Conservation (phyloP, 1,140 invertebrate genomes). For the Eubasilissa regina region DNA sequence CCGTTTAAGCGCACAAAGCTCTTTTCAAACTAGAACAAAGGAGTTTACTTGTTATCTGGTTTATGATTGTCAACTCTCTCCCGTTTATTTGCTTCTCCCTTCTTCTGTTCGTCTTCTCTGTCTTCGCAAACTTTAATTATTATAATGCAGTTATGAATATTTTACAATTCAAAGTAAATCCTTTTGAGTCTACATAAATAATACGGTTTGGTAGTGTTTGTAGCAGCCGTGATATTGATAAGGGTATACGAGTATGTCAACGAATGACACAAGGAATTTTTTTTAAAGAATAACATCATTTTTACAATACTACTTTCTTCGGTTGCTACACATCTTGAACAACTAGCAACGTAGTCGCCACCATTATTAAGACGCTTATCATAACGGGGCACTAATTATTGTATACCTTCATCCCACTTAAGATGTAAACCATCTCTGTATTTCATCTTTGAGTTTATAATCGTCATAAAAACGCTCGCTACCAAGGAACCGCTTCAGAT, state of each 20-base stretch:
- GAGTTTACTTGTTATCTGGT: conserved; percentile 53
- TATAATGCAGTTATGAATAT: conserved; percentile 24
- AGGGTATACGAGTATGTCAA: not conserved
- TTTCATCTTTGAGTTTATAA: too few relatives aligned
- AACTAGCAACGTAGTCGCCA: too few relatives aligned
- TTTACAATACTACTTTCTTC: too few relatives aligned
- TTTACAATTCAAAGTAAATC: not conserved
- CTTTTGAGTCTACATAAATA: not conserved
- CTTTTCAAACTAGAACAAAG: conserved; percentile 47
- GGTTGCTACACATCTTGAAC: too few relatives aligned
- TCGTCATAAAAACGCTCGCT: too few relatives aligned
- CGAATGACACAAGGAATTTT: too few relatives aligned
- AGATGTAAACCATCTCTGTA: too few relatives aligned
- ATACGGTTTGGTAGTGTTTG: not conserved
- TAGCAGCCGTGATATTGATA: not conserved
- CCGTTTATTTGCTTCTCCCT: not conserved
- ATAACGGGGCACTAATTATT: too few relatives aligned
- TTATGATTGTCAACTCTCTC: conserved; percentile 28
- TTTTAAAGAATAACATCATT: too few relatives aligned
- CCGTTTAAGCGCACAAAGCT: conserved; percentile 37
- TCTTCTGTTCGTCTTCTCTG: not conserved
- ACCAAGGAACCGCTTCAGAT: too few relatives aligned
- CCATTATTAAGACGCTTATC: too few relatives aligned
- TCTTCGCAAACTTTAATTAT: not conserved
- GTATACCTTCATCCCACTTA: too few relatives aligned